A percentile compares a stretch with the other conserved stretches of the same genome.
Evolutionary conservation across 2,888 invertebrate genomes (phyloP).

Genomic region (Leptinotarsa peninsularis): DNA sequence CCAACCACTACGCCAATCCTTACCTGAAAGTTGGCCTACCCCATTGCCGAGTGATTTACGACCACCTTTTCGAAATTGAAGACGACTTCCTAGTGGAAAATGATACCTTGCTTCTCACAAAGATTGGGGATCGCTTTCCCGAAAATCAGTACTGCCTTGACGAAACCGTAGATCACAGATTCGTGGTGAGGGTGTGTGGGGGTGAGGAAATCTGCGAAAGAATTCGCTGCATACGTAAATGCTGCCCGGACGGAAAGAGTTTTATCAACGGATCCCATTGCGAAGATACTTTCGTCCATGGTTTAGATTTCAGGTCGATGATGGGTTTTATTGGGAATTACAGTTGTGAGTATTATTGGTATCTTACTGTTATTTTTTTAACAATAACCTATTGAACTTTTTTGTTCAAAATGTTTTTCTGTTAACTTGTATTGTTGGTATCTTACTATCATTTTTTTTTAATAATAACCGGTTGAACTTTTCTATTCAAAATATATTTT

Average conservation of each 20-base stretch:
- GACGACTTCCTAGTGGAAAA: slow-evolving; percentile 32
- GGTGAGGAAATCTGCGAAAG: slow-evolving; percentile 49
- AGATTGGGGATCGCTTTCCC: slow-evolving; percentile 18
- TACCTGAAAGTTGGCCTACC: slow-evolving; percentile 48
- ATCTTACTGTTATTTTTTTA: not conserved
- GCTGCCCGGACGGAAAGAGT: slow-evolving; percentile 70
- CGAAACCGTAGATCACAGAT: slow-evolving; percentile 40
- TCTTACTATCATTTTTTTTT: not conserved
- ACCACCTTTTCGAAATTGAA: slow-evolving; percentile 35
- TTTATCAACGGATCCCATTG: slow-evolving; percentile 60
- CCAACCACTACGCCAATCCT: slow-evolving; percentile 27
- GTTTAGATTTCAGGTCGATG: slow-evolving; percentile 50
- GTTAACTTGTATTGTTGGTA: not conserved
- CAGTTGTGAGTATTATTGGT: slow-evolving; percentile 33
- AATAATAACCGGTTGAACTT: too few species aligned
- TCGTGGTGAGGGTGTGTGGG: slow-evolving; percentile 51
- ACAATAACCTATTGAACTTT: too few species aligned
- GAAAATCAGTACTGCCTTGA: slow-evolving; percentile 50
- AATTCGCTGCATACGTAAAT: slow-evolving; percentile 67
- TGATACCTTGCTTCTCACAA: not conserved
- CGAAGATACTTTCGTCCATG: slow-evolving; percentile 50
- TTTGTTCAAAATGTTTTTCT: too few species aligned
- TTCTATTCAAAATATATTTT: too few species aligned
- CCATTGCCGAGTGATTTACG: slow-evolving; percentile 51
- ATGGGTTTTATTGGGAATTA: slow-evolving; percentile 31